A percentile compares a stretch with the other conserved stretches of the same genome.
phyloP scores from a whole-genome alignment of 92 coral and sea anemone genomes.

The Epizoanthus stellaris region DNA sequence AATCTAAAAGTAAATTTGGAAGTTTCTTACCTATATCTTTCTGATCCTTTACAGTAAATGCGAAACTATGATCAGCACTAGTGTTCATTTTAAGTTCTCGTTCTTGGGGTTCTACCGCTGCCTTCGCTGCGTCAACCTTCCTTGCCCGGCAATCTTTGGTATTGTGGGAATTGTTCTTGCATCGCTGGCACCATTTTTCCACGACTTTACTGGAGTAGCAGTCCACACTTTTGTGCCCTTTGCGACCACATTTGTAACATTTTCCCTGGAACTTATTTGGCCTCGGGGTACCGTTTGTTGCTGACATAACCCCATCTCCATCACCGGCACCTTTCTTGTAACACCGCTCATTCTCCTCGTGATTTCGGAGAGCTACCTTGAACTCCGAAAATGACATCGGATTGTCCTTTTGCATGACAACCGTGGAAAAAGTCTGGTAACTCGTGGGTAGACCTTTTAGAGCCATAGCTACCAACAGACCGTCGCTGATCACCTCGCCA shows the following conservation, averaged over 20 bases:
- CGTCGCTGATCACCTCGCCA: constrained; percentile 30
- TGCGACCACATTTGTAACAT: neutral
- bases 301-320: neutral
- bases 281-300: neutral
- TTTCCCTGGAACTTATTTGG: constrained; percentile 28
- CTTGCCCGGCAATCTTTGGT: neutral
- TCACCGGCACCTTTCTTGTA: constrained; percentile 3
- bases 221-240: constrained; percentile 26
- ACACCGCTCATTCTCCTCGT: constrained; percentile 10
- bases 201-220: constrained; percentile 14
- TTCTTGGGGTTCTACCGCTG: neutral
- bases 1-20: constrained; percentile 48
- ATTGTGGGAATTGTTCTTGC: neutral
- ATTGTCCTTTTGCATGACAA: neutral
- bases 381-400: constrained; percentile 1
- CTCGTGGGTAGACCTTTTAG: constrained; percentile 15
- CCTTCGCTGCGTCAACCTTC: constrained; percentile 24
- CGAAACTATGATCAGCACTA: constrained; percentile 21
- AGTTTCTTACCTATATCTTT: constrained; percentile 25
- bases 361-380: constrained; percentile 18
- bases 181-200: constrained; percentile 19
- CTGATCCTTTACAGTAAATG: constrained; percentile 39
- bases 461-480: constrained; percentile 29
- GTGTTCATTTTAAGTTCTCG: neutral
- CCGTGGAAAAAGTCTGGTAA: neutral